These are phyloP conservation scores for Polydrusus pterygomalis DNA, from an alignment of 2,888 invertebrate species.

Conservation along the genomic window DNA sequence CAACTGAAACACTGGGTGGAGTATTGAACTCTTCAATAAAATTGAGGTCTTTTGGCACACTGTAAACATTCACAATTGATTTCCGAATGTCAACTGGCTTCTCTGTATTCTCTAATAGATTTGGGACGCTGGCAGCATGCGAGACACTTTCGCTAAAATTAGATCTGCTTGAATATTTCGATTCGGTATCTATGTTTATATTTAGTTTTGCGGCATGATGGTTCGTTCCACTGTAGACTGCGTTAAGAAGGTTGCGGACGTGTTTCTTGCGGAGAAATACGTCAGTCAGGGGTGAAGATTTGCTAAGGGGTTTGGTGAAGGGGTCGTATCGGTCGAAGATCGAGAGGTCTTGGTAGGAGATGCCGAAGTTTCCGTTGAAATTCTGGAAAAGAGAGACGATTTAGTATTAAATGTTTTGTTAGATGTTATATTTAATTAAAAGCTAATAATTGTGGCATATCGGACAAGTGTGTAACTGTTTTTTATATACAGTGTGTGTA, in stretches of 20 bases:
- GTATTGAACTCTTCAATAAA: conserved; percentile 71
- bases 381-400: conserved; percentile 60
- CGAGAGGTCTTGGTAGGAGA: conserved; percentile 70
- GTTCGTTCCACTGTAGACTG: conserved; percentile 27
- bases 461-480: no score
- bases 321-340: conserved; percentile 64
- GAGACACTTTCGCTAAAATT: conserved; percentile 68
- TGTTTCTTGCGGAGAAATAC: conserved; percentile 61
- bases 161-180: conserved; percentile 58
- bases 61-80: conserved; percentile 61
- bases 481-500: no score
- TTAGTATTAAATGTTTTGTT: neutral
- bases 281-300: conserved; percentile 65
- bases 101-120: conserved; percentile 62
- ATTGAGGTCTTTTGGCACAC: conserved; percentile 81
- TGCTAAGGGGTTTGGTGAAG: conserved; percentile 53
- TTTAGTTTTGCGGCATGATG: conserved; percentile 37
- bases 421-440: no score
- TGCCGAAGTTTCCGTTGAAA: conserved; percentile 69
- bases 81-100: conserved; percentile 54
- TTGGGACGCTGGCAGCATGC: conserved; percentile 68
- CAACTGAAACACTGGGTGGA: conserved; percentile 63
- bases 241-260: conserved; percentile 41
- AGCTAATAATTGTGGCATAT: no score
- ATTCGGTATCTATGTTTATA: conserved; percentile 64